These are phyloP conservation scores for Oceanodroma tethys DNA, from an alignment of 2,113 vertebrate genomes.

Conservation along the genomic window DNA sequence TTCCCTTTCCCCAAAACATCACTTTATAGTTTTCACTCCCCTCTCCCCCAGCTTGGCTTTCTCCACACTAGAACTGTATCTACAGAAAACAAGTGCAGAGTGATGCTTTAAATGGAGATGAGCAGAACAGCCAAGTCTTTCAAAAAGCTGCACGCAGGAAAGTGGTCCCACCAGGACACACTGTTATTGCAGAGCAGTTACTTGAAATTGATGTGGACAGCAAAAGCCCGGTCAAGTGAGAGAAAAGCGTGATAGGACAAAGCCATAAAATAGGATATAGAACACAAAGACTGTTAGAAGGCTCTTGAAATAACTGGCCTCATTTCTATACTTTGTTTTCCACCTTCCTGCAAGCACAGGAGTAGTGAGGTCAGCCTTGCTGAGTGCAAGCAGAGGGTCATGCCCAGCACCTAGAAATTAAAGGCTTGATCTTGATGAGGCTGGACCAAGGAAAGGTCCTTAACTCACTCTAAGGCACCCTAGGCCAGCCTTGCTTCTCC, in stretches of 20 bases:
- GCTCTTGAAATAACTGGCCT: slow-evolving; percentile 55
- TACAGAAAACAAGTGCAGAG: neutral
- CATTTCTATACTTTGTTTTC: neutral
- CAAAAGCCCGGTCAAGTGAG: neutral
- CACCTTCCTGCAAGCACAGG: neutral
- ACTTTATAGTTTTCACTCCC: neutral
- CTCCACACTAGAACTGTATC: too few species aligned
- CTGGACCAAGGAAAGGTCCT: neutral
- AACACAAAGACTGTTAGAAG: neutral
- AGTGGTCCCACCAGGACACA: neutral
- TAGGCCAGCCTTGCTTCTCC: neutral
- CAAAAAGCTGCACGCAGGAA: neutral
- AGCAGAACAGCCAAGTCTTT: neutral
- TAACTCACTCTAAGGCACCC: neutral
- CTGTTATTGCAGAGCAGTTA: neutral
- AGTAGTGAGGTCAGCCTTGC: neutral
- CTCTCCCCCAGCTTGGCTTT: neutral
- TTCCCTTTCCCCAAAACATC: neutral
- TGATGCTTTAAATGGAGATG: neutral
- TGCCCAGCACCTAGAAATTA: neutral
- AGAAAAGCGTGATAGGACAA: neutral
- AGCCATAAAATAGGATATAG: neutral
- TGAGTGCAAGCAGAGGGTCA: neutral
- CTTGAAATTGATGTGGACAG: neutral
- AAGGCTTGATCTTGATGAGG: neutral